phyloP scores from a whole-genome alignment of 2,797 vertebrate genomes.

The Percopsis omiscomaycus region DNA sequence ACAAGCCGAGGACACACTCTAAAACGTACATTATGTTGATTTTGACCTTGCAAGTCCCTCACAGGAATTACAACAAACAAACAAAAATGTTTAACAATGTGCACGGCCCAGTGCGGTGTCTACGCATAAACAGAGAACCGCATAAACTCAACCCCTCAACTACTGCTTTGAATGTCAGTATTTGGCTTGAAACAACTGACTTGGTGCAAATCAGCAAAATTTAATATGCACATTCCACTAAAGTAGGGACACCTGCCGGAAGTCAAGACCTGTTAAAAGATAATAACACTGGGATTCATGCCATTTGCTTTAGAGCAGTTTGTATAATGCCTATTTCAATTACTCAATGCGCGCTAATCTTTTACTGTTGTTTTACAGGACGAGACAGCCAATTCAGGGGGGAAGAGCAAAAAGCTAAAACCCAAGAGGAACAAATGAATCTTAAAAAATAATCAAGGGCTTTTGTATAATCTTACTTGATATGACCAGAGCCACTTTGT shows the following conservation, averaged over 20 bases:
- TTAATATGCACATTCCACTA: constrained; percentile 38
- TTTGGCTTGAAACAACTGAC: too few species aligned
- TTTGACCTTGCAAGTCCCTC: too few species aligned
- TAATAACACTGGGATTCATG: too few species aligned
- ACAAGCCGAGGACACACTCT: too few species aligned
- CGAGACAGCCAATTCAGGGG: constrained; percentile 67
- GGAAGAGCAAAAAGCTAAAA: constrained; percentile 72
- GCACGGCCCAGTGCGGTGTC: too few species aligned
- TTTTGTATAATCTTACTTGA: neutral
- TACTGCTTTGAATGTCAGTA: too few species aligned
- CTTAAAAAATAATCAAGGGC: neutral
- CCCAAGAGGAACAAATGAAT: constrained; percentile 78
- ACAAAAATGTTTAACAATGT: too few species aligned
- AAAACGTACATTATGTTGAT: too few species aligned
- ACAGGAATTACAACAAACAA: too few species aligned
- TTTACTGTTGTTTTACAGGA: constrained; percentile 68
- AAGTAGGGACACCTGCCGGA: constrained; percentile 14
- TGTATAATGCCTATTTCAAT: constrained; percentile 32
- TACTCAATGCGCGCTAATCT: constrained; percentile 29
- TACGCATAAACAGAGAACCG: too few species aligned
- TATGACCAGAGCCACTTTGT: neutral
- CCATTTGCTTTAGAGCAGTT: constrained; percentile 9
- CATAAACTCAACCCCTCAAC: too few species aligned
- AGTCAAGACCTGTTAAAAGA: neutral
- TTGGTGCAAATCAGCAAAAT: constrained; percentile 46